phyloP scores from a whole-genome alignment of 2,797 vertebrate species.

The Diceros bicornis region DNA sequence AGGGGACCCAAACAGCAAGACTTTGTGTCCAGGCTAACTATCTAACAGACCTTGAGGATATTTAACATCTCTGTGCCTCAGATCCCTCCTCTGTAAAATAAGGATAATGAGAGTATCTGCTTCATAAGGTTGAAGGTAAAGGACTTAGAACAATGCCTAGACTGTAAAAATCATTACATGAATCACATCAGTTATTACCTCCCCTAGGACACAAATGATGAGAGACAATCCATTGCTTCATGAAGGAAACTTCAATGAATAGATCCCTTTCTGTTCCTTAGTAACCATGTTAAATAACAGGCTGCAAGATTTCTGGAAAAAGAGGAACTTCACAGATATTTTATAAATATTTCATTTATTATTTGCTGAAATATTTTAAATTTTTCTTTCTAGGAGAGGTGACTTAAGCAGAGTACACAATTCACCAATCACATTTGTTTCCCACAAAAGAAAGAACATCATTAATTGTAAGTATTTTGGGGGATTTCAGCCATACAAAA shows the following conservation, averaged over 20 bases:
- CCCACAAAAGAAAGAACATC: neutral
- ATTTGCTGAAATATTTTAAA: constrained; percentile 53
- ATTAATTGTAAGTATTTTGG: neutral
- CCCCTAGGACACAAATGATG: neutral
- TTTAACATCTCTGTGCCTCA: neutral
- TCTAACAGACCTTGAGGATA: neutral
- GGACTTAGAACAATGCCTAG: neutral
- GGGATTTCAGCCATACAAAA: neutral
- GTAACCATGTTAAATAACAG: neutral
- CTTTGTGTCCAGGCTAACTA: neutral
- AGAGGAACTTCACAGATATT: neutral
- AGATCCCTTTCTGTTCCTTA: neutral
- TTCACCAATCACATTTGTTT: neutral
- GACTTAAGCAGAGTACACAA: neutral
- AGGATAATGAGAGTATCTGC: neutral
- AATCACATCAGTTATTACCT: neutral
- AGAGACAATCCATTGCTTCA: neutral
- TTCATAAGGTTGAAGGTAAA: neutral
- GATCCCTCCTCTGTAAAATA: neutral
- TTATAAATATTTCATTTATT: neutral
- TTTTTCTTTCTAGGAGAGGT: neutral
- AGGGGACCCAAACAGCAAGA: neutral
- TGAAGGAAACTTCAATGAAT: neutral
- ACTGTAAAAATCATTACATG: neutral
- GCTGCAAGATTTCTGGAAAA: neutral